These are phyloP conservation scores for Lacanobia oleracea DNA, from an alignment of 2,888 invertebrate species.

Conservation along the genomic window DNA sequence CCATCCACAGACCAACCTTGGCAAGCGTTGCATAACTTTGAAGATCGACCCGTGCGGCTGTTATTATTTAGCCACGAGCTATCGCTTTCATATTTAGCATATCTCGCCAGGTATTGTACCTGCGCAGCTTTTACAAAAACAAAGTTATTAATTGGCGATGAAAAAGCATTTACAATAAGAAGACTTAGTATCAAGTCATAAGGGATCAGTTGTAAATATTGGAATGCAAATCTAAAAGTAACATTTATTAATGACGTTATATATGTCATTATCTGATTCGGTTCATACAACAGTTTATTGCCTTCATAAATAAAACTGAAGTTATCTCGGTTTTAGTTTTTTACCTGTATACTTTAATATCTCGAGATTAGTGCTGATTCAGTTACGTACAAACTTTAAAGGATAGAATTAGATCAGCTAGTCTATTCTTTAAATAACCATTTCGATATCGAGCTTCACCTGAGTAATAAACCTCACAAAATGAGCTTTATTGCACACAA, in stretches of 20 bases:
- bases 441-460: too few species aligned
- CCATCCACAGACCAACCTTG: too few species aligned
- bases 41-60: too few species aligned
- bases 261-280: slow-evolving; percentile 2
- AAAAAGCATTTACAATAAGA: neutral
- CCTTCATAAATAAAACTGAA: neutral
- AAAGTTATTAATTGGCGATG: neutral
- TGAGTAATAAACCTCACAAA: too few species aligned
- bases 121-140: neutral
- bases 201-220: slow-evolving; percentile 6
- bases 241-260: neutral
- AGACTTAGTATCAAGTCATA: neutral
- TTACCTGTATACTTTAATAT: neutral
- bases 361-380: slow-evolving; percentile 12
- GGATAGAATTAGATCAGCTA: too few species aligned
- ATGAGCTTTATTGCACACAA: too few species aligned
- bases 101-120: too few species aligned
- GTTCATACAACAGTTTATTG: slow-evolving; percentile 1
- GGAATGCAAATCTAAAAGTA: slow-evolving; percentile 12
- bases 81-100: too few species aligned
- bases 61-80: too few species aligned
- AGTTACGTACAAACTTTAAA: neutral
- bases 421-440: too few species aligned
- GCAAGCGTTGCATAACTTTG: too few species aligned
- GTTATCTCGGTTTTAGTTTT: slow-evolving; percentile 15